phyloP scores from a whole-genome alignment of 2,888 invertebrate genomes.

The Meiosimyza decipiens region DNA sequence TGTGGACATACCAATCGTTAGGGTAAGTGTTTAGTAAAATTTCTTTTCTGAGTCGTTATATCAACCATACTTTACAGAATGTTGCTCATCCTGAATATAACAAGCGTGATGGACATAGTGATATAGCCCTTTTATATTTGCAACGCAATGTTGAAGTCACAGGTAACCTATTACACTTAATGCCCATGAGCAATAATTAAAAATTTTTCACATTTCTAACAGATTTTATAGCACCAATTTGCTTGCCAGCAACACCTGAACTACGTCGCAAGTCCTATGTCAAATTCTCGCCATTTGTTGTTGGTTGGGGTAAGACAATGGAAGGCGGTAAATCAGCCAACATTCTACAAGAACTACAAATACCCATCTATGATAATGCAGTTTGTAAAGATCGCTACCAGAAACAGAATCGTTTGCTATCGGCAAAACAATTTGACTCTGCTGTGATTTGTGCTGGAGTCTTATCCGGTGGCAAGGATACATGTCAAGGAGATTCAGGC shows the following conservation, averaged over 20 bases:
- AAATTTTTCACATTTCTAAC: background rate
- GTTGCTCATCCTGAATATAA: constrained; percentile 57
- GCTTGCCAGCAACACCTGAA: constrained; percentile 74
- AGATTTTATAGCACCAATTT: constrained; percentile 79
- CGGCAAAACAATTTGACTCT: constrained; percentile 60
- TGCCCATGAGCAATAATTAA: too few species aligned
- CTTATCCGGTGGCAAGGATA: constrained; percentile 61
- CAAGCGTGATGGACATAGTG: constrained; percentile 72
- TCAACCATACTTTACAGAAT: constrained; percentile 43
- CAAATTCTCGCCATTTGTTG: constrained; percentile 74
- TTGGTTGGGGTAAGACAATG: constrained; percentile 71
- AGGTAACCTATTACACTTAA: constrained; percentile 59
- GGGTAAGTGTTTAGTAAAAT: constrained; percentile 52
- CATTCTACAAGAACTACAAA: constrained; percentile 74
- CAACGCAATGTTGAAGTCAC: constrained; percentile 70
- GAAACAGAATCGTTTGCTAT: constrained; percentile 52
- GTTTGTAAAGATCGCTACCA: constrained; percentile 69
- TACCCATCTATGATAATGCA: constrained; percentile 76
- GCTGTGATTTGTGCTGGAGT: constrained; percentile 64
- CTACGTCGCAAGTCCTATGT: constrained; percentile 71
- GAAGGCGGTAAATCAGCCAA: constrained; percentile 73
- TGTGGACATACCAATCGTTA: constrained; percentile 72
- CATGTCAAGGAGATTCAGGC: constrained; percentile 66
- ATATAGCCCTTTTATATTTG: constrained; percentile 81
- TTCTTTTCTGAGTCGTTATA: background rate